Conservation (phyloP, 2,113 vertebrate genomes). For the Morone saxatilis region DNA sequence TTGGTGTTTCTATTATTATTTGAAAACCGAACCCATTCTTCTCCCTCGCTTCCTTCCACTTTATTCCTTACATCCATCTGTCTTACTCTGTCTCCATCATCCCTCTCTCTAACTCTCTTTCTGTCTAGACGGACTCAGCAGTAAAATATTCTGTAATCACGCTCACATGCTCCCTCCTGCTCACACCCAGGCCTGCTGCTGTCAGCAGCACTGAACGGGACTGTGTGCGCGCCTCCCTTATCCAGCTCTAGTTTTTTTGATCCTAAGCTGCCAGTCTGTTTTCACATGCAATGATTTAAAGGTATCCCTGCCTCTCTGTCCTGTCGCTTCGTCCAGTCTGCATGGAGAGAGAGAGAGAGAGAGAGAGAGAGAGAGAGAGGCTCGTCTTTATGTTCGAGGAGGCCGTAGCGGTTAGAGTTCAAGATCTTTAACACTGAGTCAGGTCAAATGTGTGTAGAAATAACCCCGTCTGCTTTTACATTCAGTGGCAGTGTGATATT, state of each 20-base stretch:
- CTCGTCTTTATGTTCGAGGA: constrained; percentile 41
- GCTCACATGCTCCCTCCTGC: constrained; percentile 51
- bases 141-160: constrained; percentile 63
- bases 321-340: constrained; percentile 59
- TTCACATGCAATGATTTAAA: constrained; percentile 73
- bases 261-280: constrained; percentile 66
- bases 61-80: too few species aligned
- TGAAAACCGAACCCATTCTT: too few species aligned
- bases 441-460: constrained; percentile 24
- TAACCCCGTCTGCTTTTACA: background rate
- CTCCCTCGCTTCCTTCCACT: too few species aligned
- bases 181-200: constrained; percentile 47
- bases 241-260: constrained; percentile 61
- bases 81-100: background rate
- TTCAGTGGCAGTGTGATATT: background rate
- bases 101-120: constrained; percentile 8
- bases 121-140: constrained; percentile 54
- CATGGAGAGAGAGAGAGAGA: constrained; percentile 25
- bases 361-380: background rate
- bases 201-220: constrained; percentile 37
- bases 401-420: background rate
- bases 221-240: constrained; percentile 12
- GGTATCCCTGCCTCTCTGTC: constrained; percentile 24
- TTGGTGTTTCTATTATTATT: too few species aligned
- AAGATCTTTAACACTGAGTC: constrained; percentile 3